Percentiles rank a stretch among this genome's conserved stretches.
These are phyloP conservation scores for Pelosia muscerda DNA, from an alignment of 2,888 invertebrate genomes.

Conservation along the genomic window DNA sequence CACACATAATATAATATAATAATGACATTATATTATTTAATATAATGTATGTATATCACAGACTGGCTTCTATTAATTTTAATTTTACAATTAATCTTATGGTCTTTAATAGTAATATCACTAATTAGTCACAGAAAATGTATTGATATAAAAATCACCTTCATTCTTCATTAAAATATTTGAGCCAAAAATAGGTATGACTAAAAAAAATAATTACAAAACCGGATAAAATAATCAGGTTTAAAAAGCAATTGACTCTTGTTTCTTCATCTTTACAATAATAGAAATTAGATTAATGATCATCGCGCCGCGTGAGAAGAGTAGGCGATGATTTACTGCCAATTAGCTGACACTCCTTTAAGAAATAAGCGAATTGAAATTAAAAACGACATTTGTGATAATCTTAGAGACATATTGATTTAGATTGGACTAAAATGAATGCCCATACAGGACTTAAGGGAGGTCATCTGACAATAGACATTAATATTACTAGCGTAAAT, in stretches of 20 bases:
- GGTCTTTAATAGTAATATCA: neutral
- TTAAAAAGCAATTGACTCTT: conserved; percentile 20
- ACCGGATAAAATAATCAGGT: conserved; percentile 18
- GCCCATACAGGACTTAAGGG: no score
- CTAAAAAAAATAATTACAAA: neutral
- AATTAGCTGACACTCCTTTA: conserved; percentile 50
- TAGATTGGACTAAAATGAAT: no score
- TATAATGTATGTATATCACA: neutral
- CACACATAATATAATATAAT: no score
- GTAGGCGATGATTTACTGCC: conserved; percentile 58
- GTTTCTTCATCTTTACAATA: conserved; percentile 28
- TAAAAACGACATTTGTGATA: conserved; percentile 30
- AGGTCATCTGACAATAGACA: no score
- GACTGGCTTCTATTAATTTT: neutral
- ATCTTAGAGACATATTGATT: conserved; percentile 21
- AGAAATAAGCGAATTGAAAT: conserved; percentile 55
- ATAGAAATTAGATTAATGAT: conserved; percentile 43
- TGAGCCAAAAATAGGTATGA: neutral
- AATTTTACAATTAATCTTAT: neutral
- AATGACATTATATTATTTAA: neutral
- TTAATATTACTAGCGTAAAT: no score
- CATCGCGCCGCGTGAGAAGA: conserved; percentile 32
- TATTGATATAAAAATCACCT: neutral
- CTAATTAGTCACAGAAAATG: conserved; percentile 1
- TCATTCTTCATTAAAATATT: neutral